phyloP scores from a whole-genome alignment of 2,113 vertebrate species.

The Mionectes macconnelli region DNA sequence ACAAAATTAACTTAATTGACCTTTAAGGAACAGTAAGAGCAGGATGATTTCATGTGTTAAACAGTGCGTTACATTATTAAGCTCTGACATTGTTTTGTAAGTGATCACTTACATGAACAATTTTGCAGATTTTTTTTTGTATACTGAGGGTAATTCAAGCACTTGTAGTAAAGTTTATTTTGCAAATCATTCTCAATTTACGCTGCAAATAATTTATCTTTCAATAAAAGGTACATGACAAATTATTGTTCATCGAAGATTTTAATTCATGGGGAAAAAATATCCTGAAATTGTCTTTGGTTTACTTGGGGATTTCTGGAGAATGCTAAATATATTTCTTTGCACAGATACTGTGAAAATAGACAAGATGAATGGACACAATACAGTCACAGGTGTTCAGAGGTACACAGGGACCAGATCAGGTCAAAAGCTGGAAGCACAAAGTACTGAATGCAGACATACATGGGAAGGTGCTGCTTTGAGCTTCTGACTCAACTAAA shows the following conservation, averaged over 20 bases:
- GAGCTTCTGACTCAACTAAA: background rate
- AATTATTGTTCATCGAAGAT: background rate
- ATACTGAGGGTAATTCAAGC: background rate
- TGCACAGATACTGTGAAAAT: background rate
- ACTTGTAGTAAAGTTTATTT: background rate
- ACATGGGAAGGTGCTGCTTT: background rate
- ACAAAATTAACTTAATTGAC: constrained; percentile 11
- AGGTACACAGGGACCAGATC: background rate
- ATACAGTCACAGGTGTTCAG: background rate
- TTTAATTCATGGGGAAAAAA: background rate
- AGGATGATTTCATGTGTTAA: background rate
- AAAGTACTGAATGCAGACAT: background rate
- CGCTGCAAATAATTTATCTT: background rate
- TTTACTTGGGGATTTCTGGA: background rate
- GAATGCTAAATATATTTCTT: background rate
- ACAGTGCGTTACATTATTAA: background rate
- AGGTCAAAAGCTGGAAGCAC: background rate
- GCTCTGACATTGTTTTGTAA: background rate
- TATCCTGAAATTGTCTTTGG: background rate
- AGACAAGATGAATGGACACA: background rate
- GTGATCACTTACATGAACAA: background rate
- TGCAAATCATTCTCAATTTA: background rate
- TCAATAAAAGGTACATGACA: background rate
- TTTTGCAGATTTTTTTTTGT: background rate
- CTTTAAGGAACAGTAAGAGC: background rate